phyloP scores from a whole-genome alignment of 2,888 invertebrate species.

The Oxycera nigricornis region DNA sequence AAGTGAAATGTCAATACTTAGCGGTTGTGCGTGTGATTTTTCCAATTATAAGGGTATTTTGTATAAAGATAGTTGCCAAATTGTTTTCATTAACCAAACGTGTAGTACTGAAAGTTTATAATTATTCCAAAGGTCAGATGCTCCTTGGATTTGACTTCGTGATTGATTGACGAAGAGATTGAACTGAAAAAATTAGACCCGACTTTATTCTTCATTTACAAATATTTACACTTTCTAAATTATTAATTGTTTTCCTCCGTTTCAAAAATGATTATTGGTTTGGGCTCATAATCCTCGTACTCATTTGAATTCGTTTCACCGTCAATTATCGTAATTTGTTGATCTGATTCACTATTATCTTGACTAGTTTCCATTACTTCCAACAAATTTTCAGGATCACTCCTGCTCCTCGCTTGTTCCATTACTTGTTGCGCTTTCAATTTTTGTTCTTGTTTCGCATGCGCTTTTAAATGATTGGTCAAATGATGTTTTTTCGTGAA shows the following conservation, averaged over 20 bases:
- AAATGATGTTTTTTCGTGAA: conserved; percentile 46
- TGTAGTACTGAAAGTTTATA: background rate
- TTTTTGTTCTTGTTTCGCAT: conserved; percentile 39
- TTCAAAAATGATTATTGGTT: background rate
- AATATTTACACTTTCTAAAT: background rate
- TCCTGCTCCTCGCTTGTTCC: background rate
- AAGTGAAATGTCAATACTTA: background rate
- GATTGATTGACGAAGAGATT: background rate
- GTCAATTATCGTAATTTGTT: conserved; percentile 22
- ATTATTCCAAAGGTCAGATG: background rate
- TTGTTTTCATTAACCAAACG: background rate
- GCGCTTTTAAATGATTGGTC: conserved; percentile 42
- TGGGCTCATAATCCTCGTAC: background rate
- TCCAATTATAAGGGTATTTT: background rate
- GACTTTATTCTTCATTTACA: background rate
- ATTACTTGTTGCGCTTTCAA: background rate
- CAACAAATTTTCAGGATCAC: background rate
- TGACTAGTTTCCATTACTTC: background rate
- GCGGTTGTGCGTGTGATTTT: background rate
- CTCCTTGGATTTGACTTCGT: background rate
- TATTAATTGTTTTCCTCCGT: background rate
- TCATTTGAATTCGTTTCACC: background rate
- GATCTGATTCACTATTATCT: conserved; percentile 11
- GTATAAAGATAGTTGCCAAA: background rate
- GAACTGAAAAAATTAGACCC: background rate